Base-by-base conservation (phyloP, 2,888 invertebrate species). In the Pteria penguin region DNA sequence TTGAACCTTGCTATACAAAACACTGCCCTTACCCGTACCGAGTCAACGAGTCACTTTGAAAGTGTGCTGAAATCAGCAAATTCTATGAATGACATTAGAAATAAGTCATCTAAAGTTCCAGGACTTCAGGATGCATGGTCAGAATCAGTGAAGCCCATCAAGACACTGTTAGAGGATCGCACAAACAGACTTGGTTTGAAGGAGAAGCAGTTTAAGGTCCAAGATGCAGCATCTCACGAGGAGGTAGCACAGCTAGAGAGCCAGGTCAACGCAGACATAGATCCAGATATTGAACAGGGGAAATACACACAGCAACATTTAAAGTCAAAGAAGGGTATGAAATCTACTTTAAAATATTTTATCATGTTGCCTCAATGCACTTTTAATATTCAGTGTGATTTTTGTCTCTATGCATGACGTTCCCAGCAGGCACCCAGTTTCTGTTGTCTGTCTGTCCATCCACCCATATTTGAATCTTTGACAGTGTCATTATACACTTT, bases 1-100 rank as follows among this genome's bases (percentile, higher is more conserved):
- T 52, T 80, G 11, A 82, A 82, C 36, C n/a, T 82, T 18, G 82
- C 77, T 14, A 66, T 60, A 22, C 80, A 80, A 55, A 82, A 82
- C 72, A 66, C 57, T 2, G 65, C 82, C n/a, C 33, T 78, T n/a
- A 27, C 54, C 24, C 29, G 82, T 24, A 24, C 18, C 4, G 80
- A 80, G 36, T 75, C 73, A 36, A 58, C 14, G 18, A 45, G 55
- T 29, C n/a, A 36, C 1, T 31, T 57, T 52, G 79, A 81, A 71
- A 60, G 65, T 4, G 32, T 55, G 22, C 57, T 81, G 2, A 70
- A 67, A 57, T 11, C 62, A 11, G 76, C 75, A 52, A 55, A 32
- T 22, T 31, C 70, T 24, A 81, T 81, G 81, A 52, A 36, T n/a
- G 77, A 76, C 1, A 77, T 81, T 18, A 66, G 81, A 29, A 75